Conservation (phyloP, 2,797 vertebrate genomes). For the Crenichthys baileyi region DNA sequence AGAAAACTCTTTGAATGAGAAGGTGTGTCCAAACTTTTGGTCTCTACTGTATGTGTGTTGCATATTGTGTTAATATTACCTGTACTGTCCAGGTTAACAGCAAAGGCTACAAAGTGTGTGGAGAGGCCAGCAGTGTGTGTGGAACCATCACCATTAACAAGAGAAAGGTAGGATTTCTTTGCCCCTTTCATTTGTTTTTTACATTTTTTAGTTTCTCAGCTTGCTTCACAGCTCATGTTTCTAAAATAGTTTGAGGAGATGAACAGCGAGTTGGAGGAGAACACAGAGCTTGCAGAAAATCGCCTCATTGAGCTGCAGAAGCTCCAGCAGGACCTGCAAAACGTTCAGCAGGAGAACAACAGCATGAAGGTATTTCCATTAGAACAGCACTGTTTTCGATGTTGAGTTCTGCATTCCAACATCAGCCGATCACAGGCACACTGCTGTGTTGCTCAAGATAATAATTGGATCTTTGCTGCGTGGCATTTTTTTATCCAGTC, state of each 20-base stretch:
- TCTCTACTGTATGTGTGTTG: background rate
- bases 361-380: conserved; percentile 84
- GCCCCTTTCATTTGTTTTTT: background rate
- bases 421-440: background rate
- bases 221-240: background rate
- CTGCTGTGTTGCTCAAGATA: background rate
- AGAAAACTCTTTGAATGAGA: too few relatives aligned
- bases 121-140: conserved; percentile 95
- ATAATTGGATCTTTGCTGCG: background rate
- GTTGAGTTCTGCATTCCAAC: background rate
- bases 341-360: conserved; percentile 89
- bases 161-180: conserved; percentile 84
- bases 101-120: conserved; percentile 97
- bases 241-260: conserved; percentile 91
- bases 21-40: too few relatives aligned
- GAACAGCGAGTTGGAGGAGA: conserved; percentile 97
- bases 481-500: background rate
- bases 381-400: background rate
- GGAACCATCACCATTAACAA: conserved; percentile 97
- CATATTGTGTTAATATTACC: background rate
- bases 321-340: conserved; percentile 91
- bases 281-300: conserved; percentile 93
- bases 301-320: conserved; percentile 92
- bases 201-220: background rate
- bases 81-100: conserved; percentile 88